Conservation (phyloP, 1,140 invertebrate species). For the Dolichoris vasculosae region DNA sequence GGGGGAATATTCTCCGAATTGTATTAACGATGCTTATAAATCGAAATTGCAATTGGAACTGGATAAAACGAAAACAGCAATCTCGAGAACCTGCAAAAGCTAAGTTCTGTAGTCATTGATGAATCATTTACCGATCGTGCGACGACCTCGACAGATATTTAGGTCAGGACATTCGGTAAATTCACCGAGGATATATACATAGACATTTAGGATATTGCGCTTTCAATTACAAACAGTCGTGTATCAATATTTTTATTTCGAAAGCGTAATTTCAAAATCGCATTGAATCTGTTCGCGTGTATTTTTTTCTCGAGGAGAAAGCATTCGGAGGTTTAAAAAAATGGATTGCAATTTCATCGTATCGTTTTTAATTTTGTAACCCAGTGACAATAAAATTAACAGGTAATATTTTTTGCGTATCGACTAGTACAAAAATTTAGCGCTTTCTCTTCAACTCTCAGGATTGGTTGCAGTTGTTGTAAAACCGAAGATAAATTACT, state of each 20-base stretch:
- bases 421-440: background rate
- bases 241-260: slow-evolving; percentile 28
- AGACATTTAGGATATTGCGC: slow-evolving; percentile 29
- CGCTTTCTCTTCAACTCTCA: slow-evolving; percentile 8
- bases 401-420: slow-evolving; percentile 7
- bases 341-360: background rate
- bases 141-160: slow-evolving; percentile 32
- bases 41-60: slow-evolving; percentile 12
- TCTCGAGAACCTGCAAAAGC: background rate
- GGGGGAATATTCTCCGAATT: background rate
- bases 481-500: slow-evolving; percentile 1
- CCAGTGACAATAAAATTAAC: slow-evolving; percentile 2
- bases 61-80: slow-evolving; percentile 21
- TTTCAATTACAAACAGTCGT: slow-evolving; percentile 13
- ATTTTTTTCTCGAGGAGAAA: slow-evolving; percentile 20
- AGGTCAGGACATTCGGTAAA: slow-evolving; percentile 21
- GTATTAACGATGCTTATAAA: slow-evolving; percentile 27
- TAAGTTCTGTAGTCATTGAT: slow-evolving; percentile 16
- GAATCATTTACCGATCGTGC: slow-evolving; percentile 5
- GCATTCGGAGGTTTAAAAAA: background rate
- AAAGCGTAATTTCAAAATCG: slow-evolving; percentile 25
- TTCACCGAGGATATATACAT: background rate
- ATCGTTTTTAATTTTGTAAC: slow-evolving; percentile 13
- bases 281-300: background rate
- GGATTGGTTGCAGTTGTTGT: background rate